Evolutionary conservation across 2,797 vertebrate genomes (phyloP), one percentile per base, ranked within the genome.

Genomic region (Alfaro cultratus): DNA sequence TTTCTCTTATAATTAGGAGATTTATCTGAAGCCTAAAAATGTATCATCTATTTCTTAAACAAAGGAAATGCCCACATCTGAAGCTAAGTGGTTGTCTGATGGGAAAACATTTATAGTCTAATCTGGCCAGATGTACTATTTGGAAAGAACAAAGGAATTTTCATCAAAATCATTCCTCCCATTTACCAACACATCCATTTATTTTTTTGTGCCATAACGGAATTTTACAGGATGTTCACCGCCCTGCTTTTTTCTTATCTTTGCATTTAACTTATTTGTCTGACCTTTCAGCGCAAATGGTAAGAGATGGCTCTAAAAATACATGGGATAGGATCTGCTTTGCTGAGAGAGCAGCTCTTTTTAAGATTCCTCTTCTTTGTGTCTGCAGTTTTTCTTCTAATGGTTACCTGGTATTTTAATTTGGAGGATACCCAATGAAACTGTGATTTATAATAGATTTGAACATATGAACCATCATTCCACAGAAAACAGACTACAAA

Each of bases 241-340:
- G 12, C 7, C 6, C 39, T 67, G 74, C 31, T 76, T 5, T 75
- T 84, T 77, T 39, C 46, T 49, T 21, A 11, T 68, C 53, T 71
- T 36, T 73, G 41, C 7, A 13, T 23, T 45, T 29, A 57, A 62
- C n/a, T 75, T 71, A 67, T 70, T 77, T 46, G 57, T 13, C 67
- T 87, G 88, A 90, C 78, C 81, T 86, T 90, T 90, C 47, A 70
- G 45, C 72, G 60, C 73, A 85, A 78, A 87, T 77, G 34, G 64
- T 46, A 72, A 82, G 39, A n/a, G 49, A 74, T 12, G 2, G 75
- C 43, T 78, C 45, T 51, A 74, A 46, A 83, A 83, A 73, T 64
- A 45, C n/a, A 51, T 1, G 6, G 53, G 76, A 83, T 73, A 49
- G 68, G 53, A 74, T 76, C 78, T 41, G 64, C 43, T 31, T n/a